A percentile compares a stretch with the other conserved stretches of the same genome.
Evolutionary conservation across 2,888 invertebrate genomes (phyloP).

Genomic region (Euspilapteryx auroguttella): DNA sequence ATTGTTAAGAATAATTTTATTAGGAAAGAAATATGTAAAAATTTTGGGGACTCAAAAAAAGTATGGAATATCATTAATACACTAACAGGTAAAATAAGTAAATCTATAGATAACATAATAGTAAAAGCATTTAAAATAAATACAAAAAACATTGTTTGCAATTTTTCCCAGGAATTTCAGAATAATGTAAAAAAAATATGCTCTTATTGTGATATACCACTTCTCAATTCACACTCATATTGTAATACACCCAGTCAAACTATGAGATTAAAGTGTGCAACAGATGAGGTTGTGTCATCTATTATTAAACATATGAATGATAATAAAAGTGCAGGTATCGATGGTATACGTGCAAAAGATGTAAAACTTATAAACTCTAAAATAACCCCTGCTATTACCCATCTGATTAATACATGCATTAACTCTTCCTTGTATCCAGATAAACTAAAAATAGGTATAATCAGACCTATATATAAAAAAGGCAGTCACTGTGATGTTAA

Average conservation of each 20-base stretch:
- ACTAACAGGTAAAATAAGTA: slow-evolving; percentile 5
- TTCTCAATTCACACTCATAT: neutral
- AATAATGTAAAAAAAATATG: slow-evolving; percentile 1
- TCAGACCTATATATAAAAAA: slow-evolving; percentile 7
- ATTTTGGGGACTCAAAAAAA: no score
- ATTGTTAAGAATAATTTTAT: slow-evolving; percentile 4
- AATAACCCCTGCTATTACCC: slow-evolving; percentile 4
- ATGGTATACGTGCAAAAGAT: slow-evolving; percentile 5
- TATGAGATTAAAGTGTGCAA: slow-evolving; percentile 13
- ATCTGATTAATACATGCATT: slow-evolving; percentile 6
- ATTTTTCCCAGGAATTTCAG: neutral
- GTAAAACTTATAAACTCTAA: slow-evolving; percentile 6
- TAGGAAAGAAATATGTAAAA: slow-evolving; percentile 5
- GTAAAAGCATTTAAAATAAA: no score
- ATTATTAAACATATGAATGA: slow-evolving; percentile 3
- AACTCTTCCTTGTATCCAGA: slow-evolving; percentile 3
- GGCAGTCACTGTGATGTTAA: slow-evolving; percentile 2
- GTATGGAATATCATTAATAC: slow-evolving; percentile 6
- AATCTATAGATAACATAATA: slow-evolving; percentile 4
- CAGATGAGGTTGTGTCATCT: neutral
- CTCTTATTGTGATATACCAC: neutral
- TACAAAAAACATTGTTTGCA: neutral
- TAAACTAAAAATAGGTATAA: slow-evolving; percentile 5
- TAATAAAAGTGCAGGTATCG: slow-evolving; percentile 6
- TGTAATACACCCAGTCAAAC: slow-evolving; percentile 19